Evolutionary conservation across 1,140 invertebrate species (phyloP).

Genomic region (Bombus pyrosoma): DNA sequence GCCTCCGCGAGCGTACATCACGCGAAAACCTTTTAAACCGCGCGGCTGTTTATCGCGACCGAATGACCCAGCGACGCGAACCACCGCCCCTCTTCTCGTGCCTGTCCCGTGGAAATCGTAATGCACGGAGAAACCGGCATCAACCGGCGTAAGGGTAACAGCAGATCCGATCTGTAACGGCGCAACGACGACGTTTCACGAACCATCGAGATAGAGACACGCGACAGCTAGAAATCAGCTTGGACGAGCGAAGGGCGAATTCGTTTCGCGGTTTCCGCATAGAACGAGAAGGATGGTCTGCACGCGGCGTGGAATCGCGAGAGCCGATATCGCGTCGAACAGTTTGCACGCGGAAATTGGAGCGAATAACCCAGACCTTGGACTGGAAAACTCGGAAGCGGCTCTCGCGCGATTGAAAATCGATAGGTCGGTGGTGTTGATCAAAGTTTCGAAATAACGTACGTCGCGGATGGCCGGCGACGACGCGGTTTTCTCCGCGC

Average conservation of each 20-base stretch:
- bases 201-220: too few relatives aligned
- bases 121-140: too few relatives aligned
- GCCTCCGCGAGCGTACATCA: background rate
- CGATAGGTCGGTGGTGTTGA: background rate
- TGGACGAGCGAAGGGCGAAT: background rate
- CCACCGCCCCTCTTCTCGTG: too few relatives aligned
- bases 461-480: too few relatives aligned
- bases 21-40: background rate
- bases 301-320: background rate
- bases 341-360: constrained; percentile 12
- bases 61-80: background rate
- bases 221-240: too few relatives aligned
- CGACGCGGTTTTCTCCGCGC: background rate
- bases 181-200: background rate
- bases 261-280: background rate
- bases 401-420: constrained; percentile 18
- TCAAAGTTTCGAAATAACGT: background rate
- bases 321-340: background rate
- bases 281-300: background rate
- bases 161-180: too few relatives aligned
- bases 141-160: too few relatives aligned
- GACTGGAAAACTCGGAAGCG: background rate
- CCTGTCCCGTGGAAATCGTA: too few relatives aligned
- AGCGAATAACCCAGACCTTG: constrained; percentile 38
- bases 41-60: background rate